Evolutionary conservation across 2,888 invertebrate species (phyloP), one percentile per base, ranked within the genome.

Genomic region (Pantelozetes paolii): DNA sequence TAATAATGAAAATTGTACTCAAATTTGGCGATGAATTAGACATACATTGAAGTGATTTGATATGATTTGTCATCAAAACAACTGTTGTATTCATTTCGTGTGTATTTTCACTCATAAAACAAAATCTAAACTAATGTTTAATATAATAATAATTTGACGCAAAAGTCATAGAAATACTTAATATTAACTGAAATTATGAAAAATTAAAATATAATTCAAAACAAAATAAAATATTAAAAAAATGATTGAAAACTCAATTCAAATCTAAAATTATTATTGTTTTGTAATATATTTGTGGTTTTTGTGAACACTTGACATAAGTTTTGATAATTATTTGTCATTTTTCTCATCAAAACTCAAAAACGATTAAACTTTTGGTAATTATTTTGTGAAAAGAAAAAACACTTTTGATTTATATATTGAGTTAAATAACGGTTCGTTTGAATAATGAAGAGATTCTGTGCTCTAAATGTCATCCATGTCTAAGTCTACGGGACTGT

Each of bases 381-480:
- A n/a, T n/a, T n/a, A n/a, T n/a, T n/a, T n/a, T n/a, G n/a, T n/a
- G n/a, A n/a, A n/a, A n/a, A n/a, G n/a, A n/a, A n/a, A n/a, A n/a
- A n/a, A n/a, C n/a, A n/a, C n/a, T n/a, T n/a, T n/a, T n/a, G n/a
- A n/a, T n/a, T n/a, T n/a, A n/a, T n/a, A n/a, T n/a, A n/a, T n/a
- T n/a, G n/a, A n/a, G n/a, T n/a, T n/a, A n/a, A n/a, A n/a, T n/a
- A n/a, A n/a, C n/a, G n/a, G n/a, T n/a, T n/a, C n/a, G n/a, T n/a
- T n/a, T n/a, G n/a, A n/a, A n/a, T n/a, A n/a, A n/a, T n/a, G n/a
- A 54, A 9, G 64, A 64, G 64, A 64, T 64, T 64, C 64, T n/a
- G 64, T 36, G 3, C 28, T n/a, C 26, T 64, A 64, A n/a, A 64
- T 36, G 64, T 64, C 64, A 64, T 64, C 64, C 64, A 64, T 64